Evolutionary conservation across 2,113 vertebrate species (phyloP).

Genomic region (Petrocephalus microphthalmus): DNA sequence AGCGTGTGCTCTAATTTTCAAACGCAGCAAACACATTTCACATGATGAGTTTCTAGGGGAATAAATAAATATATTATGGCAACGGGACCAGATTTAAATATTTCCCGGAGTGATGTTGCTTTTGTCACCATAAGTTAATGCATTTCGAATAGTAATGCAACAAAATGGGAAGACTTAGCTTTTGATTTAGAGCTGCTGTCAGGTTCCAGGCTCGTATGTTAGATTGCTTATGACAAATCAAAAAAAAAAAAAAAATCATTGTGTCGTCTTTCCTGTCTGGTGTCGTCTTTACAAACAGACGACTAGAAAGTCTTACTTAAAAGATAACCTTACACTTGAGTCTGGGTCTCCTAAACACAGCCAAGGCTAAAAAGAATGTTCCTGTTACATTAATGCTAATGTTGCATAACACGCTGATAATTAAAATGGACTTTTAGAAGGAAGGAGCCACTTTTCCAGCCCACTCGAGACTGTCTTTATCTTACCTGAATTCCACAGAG

Average conservation of each 20-base stretch:
- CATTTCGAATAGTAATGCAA: constrained; percentile 26
- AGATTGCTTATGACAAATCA: constrained; percentile 20
- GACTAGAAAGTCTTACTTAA: not conserved
- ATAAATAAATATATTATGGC: constrained; percentile 19
- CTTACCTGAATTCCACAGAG: not conserved
- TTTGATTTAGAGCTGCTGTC: constrained; percentile 19
- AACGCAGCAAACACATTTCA: constrained; percentile 16
- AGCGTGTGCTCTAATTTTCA: constrained; percentile 20
- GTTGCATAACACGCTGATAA: not conserved
- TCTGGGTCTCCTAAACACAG: not conserved
- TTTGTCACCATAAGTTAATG: constrained; percentile 22
- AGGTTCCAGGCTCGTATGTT: constrained; percentile 11
- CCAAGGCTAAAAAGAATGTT: not conserved
- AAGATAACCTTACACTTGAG: not conserved
- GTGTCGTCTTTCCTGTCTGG: constrained; percentile 9
- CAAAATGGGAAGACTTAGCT: constrained; percentile 1
- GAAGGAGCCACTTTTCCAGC: not conserved
- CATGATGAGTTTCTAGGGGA: constrained; percentile 5
- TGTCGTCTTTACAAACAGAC: not conserved
- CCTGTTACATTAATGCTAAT: not conserved
- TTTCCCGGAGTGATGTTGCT: constrained; percentile 19
- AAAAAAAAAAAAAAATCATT: constrained; percentile 4
- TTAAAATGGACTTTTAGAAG: not conserved
- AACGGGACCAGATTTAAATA: constrained; percentile 19
- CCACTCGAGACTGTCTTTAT: not conserved